These are phyloP conservation scores for Pedionomus torquatus DNA, from an alignment of 2,113 vertebrate genomes.

Conservation along the genomic window DNA sequence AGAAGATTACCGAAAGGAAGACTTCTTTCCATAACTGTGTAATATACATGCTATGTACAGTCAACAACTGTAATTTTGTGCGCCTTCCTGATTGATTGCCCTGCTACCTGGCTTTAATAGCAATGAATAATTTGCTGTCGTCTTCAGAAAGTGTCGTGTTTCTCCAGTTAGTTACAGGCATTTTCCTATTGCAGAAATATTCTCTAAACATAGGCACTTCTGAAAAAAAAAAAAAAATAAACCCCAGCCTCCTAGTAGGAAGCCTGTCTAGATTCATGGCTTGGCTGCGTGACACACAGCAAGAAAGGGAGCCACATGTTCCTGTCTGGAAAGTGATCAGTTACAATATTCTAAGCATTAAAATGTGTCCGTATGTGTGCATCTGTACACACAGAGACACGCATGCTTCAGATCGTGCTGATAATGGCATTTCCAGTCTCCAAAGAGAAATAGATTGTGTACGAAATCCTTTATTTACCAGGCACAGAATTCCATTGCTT, in stretches of 20 bases:
- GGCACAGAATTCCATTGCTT: neutral
- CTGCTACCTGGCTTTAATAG: neutral
- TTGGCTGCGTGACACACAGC: slow-evolving; percentile 36
- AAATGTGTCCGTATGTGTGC: slow-evolving; percentile 19
- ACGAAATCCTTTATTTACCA: neutral
- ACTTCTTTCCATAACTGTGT: neutral
- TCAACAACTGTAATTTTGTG: neutral
- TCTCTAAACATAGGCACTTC: slow-evolving; percentile 1
- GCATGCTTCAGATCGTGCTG: slow-evolving; percentile 12
- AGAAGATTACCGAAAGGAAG: neutral
- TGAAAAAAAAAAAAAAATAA: slow-evolving; percentile 8
- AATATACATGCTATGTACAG: neutral
- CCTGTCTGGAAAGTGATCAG: slow-evolving; percentile 62
- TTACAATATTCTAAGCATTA: slow-evolving; percentile 38
- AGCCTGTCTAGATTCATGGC: slow-evolving; percentile 40
- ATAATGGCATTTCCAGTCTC: slow-evolving; percentile 41
- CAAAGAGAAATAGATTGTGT: neutral
- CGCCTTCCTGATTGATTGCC: neutral
- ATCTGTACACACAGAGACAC: slow-evolving; percentile 16
- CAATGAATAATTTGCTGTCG: neutral
- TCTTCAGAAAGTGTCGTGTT: neutral
- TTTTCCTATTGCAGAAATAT: slow-evolving; percentile 26
- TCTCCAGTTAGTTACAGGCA: neutral
- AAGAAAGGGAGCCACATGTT: slow-evolving; percentile 62
- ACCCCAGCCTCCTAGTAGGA: slow-evolving; percentile 20